Percentiles rank a stretch among this genome's conserved stretches.
These are phyloP conservation scores for Andinoacara biseriatus DNA, from an alignment of 2,113 vertebrate genomes.

Conservation along the genomic window DNA sequence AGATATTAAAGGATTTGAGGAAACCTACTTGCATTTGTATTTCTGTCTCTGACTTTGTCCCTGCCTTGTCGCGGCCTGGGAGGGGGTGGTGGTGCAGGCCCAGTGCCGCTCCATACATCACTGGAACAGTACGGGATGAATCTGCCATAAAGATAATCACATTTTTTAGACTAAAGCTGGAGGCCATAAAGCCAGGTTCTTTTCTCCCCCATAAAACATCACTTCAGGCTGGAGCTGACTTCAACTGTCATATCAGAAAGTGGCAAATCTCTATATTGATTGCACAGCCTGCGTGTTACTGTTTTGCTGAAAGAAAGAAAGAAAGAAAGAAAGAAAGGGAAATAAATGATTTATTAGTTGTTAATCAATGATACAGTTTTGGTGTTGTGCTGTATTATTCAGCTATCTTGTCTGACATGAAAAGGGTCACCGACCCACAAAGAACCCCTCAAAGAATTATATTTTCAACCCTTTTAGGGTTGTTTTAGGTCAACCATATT, in stretches of 20 bases:
- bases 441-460: neutral
- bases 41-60: conserved; percentile 69
- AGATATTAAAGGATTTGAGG: neutral
- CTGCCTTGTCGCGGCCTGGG: conserved; percentile 57
- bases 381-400: neutral
- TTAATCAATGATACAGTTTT: neutral
- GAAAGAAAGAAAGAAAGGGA: neutral
- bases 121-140: conserved; percentile 88
- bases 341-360: neutral
- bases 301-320: neutral
- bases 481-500: neutral
- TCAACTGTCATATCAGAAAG: neutral
- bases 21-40: conserved; percentile 61
- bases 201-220: neutral
- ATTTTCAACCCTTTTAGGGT: neutral
- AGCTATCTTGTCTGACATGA: neutral
- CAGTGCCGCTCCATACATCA: conserved; percentile 87
- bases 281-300: neutral
- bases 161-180: conserved; percentile 17
- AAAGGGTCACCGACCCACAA: neutral
- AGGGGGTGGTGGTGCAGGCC: conserved; percentile 66
- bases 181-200: neutral
- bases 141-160: conserved; percentile 62
- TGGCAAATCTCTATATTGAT: conserved; percentile 5
- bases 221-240: neutral